Conservation (phyloP, 2,113 vertebrate species). For the Hemiprocne comata region DNA sequence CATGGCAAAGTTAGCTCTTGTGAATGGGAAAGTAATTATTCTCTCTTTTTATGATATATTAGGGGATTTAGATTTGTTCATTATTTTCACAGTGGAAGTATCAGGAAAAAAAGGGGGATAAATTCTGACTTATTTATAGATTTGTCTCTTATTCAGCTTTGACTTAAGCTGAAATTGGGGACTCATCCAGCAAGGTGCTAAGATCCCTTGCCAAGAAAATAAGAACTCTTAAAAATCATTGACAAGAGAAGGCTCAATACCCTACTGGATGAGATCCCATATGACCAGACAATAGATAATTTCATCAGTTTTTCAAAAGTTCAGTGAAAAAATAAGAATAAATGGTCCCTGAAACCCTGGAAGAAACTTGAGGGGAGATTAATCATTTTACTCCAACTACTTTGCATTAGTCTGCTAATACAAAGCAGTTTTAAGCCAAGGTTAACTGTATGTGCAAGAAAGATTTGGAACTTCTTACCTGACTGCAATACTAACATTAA, state of each 20-base stretch:
- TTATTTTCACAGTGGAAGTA: background rate
- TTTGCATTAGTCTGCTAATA: background rate
- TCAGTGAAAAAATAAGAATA: background rate
- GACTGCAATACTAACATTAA: background rate
- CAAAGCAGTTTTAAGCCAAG: conserved; percentile 8
- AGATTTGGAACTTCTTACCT: conserved; percentile 7
- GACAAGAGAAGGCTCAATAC: background rate
- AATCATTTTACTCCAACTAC: background rate
- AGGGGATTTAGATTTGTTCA: background rate
- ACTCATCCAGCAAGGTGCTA: background rate
- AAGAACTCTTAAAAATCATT: background rate
- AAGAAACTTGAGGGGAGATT: conserved; percentile 10
- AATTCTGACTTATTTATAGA: background rate
- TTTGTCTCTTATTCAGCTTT: background rate
- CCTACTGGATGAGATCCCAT: background rate
- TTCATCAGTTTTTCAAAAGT: background rate
- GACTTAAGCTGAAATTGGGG: background rate
- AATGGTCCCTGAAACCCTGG: background rate
- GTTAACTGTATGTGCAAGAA: conserved; percentile 7
- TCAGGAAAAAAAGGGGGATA: background rate
- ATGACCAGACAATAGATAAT: conserved; percentile 13
- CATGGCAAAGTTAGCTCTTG: background rate
- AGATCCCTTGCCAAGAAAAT: conserved; percentile 25
- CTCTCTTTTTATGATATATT: background rate
- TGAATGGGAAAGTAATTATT: background rate